Base-by-base conservation (phyloP, 2,113 vertebrate species). In the Oncorhynchus clarkii region DNA sequence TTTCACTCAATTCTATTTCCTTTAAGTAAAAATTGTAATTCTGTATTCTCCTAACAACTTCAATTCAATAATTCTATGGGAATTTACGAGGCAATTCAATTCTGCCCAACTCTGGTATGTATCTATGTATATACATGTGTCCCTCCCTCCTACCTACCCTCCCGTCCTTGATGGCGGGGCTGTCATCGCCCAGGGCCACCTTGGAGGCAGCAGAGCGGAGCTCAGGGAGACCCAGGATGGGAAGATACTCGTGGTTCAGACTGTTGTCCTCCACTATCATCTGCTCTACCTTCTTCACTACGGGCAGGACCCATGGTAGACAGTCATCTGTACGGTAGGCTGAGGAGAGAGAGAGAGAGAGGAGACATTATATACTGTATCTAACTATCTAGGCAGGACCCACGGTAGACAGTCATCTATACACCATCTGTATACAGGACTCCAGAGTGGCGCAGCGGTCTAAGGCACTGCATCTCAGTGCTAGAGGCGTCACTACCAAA, bases 201-300 rank as follows among this genome's bases (percentile, higher is more conserved):
- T 92, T 94, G 77, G 96, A 97, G 22, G 97, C 88, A 1, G 90
- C 92, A 34, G 93, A 91, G 5, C 97, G 94, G 85, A 98, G 98
- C 76, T 98, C 97, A 0, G 96, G 92, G 77, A 98, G 90, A 7
- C 98, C 98, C 45, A 99, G 90, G 88, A 99, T 97, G 67, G 98
- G 97, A 87, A 99, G 88, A 79, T 99, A 99, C 88, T 99, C 98
- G 0, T 99, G 98, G 88, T 99, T 99, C 74, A 99, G 88, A 82
- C 90, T 93, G 39, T 7, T 8, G 74, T 99, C 93, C 3, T 88
- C 92, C 67, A 94, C 95, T 0, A 99, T 94, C 89, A 95, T 91
- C 87, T 92, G 92, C 87, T 99, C 96, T 79, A 99, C 97, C 80
- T 98, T 98, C 86, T 90, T 96, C 88, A 99, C 98, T n/a, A 99